Evolutionary conservation across 2,797 vertebrate genomes (phyloP).

Genomic region (Bovichtus diacanthus): DNA sequence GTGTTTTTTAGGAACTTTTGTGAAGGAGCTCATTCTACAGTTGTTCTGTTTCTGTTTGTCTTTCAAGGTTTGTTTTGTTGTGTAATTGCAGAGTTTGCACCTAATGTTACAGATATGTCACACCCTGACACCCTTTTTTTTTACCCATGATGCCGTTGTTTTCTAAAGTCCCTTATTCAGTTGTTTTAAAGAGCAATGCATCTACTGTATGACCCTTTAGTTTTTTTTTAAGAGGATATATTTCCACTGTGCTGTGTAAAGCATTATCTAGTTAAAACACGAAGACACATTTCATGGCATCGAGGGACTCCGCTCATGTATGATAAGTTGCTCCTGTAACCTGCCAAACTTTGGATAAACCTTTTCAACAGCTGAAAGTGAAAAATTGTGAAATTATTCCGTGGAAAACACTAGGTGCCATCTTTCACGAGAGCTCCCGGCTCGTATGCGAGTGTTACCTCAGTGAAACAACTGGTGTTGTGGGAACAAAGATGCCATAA

Average conservation of each 20-base stretch:
- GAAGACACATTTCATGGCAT: conserved; percentile 23
- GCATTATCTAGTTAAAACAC: conserved; percentile 17
- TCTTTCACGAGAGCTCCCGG: conserved; percentile 35
- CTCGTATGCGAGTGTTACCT: conserved; percentile 63
- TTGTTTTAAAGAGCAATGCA: conserved; percentile 61
- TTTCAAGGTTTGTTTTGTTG: conserved; percentile 73
- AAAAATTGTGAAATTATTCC: conserved; percentile 54
- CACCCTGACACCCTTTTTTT: conserved; percentile 68
- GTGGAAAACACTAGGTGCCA: conserved; percentile 46
- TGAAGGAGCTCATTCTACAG: conserved; percentile 82
- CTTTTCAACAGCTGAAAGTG: conserved; percentile 46
- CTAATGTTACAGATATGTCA: conserved; percentile 84
- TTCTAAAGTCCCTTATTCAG: conserved; percentile 43
- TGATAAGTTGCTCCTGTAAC: conserved; percentile 29
- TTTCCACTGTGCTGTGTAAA: conserved; percentile 48
- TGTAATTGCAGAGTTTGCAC: conserved; percentile 89
- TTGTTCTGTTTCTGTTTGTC: conserved; percentile 66
- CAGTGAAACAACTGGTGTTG: conserved; percentile 48
- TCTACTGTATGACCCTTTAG: conserved; percentile 69
- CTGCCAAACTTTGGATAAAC: conserved; percentile 50
- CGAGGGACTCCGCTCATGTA: conserved; percentile 30
- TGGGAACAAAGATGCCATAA: conserved; percentile 58
- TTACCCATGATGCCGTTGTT: conserved; percentile 62
- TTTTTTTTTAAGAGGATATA: conserved; percentile 56
- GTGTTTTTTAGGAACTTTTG: conserved; percentile 79